phyloP scores from a whole-genome alignment of 1,140 invertebrate genomes.

The Caerostris darwini region DNA sequence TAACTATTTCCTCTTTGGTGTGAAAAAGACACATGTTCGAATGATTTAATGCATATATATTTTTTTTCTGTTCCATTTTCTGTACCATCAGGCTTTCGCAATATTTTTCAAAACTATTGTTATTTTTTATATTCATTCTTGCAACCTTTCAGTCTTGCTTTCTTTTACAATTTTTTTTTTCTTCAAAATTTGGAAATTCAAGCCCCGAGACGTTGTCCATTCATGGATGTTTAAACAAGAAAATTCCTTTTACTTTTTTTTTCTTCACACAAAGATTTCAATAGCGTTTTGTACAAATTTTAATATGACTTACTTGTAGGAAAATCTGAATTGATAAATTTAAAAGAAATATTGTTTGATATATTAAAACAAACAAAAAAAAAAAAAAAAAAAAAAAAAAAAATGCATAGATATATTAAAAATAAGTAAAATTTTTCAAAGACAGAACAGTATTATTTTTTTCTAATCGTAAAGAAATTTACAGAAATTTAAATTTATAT shows the following conservation, averaged over 20 bases:
- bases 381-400: no score
- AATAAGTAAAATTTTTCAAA: no score
- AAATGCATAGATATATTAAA: no score
- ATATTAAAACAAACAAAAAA: no score
- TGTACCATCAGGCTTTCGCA: neutral
- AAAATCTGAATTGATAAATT: no score
- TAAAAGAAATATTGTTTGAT: no score
- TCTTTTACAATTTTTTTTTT: neutral
- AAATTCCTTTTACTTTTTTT: neutral
- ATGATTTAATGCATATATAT: conserved; percentile 1
- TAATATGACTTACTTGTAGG: no score
- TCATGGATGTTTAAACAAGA: neutral
- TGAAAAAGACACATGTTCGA: conserved; percentile 13
- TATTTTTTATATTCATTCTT: neutral
- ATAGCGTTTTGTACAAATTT: no score
- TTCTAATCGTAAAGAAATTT: no score
- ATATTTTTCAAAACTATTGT: neutral
- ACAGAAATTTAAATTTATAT: no score
- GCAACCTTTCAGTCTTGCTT: neutral
- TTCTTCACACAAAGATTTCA: neutral
- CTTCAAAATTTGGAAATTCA: neutral
- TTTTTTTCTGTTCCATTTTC: neutral
- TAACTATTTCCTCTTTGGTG: neutral
- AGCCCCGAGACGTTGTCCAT: neutral
- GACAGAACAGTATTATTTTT: no score